phyloP scores from a whole-genome alignment of 2,797 vertebrate species.

The Amblyraja radiata region DNA sequence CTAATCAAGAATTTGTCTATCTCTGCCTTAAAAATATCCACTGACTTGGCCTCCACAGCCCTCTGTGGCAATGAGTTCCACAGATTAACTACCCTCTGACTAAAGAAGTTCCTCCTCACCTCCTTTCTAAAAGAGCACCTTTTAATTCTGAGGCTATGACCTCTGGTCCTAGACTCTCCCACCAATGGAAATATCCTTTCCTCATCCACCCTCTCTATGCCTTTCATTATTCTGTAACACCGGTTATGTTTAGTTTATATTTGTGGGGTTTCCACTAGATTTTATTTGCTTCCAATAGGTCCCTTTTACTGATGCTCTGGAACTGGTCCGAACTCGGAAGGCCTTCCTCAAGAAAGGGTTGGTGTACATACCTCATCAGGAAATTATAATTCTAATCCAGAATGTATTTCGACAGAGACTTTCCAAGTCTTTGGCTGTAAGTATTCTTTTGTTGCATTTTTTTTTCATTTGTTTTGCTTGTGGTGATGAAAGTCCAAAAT shows the following conservation, averaged over 20 bases:
- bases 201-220: no score
- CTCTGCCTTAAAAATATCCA: no score
- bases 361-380: constrained; percentile 79
- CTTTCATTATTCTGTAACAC: background rate
- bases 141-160: no score
- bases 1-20: no score
- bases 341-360: constrained; percentile 80
- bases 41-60: no score
- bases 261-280: background rate
- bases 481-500: background rate
- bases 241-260: background rate
- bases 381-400: constrained; percentile 75
- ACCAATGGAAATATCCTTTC: no score
- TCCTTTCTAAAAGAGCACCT: no score
- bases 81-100: no score
- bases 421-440: constrained; percentile 91
- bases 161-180: no score
- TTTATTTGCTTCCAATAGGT: constrained; percentile 61
- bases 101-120: no score
- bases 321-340: constrained; percentile 79
- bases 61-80: no score
- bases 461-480: background rate
- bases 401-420: constrained; percentile 84
- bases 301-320: constrained; percentile 84
- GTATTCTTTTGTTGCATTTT: constrained; percentile 47